Percentiles rank a stretch among this genome's conserved stretches.
phyloP scores from a whole-genome alignment of 2,113 vertebrate genomes.

The Sebastes schlegelii region DNA sequence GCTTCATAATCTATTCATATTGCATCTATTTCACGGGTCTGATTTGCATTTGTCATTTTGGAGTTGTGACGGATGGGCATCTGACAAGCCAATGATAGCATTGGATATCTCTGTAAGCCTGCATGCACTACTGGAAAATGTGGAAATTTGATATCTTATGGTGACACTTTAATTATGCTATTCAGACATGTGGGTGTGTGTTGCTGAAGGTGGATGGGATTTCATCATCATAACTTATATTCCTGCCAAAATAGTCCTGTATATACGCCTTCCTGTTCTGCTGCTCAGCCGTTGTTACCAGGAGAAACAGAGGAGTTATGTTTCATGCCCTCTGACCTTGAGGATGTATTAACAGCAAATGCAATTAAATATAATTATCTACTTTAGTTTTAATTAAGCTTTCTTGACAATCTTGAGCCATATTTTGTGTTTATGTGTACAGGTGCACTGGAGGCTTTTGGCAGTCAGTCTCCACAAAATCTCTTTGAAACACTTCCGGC shows the following conservation, averaged over 20 bases:
- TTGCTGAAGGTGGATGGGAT: not conserved
- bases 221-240: slow-evolving; percentile 7
- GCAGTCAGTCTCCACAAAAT: not conserved
- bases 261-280: not conserved
- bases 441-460: not conserved
- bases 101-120: not conserved
- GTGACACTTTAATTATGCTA: slow-evolving; percentile 24
- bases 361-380: not conserved
- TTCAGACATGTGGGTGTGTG: not conserved
- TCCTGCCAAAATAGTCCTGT: not conserved
- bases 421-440: not conserved
- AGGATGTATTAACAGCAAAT: not conserved
- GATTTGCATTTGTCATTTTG: not conserved
- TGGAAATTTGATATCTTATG: not conserved
- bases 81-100: not conserved
- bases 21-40: not conserved
- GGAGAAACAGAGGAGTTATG: not conserved
- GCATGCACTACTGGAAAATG: slow-evolving; percentile 2
- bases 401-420: not conserved
- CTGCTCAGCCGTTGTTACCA: slow-evolving; percentile 8
- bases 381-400: not conserved
- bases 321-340: not conserved
- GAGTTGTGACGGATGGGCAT: slow-evolving; percentile 16
- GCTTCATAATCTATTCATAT: not conserved
- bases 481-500: slow-evolving; percentile 7